phyloP scores from a whole-genome alignment of 2,113 vertebrate species.

The Ramphastos sulfuratus region DNA sequence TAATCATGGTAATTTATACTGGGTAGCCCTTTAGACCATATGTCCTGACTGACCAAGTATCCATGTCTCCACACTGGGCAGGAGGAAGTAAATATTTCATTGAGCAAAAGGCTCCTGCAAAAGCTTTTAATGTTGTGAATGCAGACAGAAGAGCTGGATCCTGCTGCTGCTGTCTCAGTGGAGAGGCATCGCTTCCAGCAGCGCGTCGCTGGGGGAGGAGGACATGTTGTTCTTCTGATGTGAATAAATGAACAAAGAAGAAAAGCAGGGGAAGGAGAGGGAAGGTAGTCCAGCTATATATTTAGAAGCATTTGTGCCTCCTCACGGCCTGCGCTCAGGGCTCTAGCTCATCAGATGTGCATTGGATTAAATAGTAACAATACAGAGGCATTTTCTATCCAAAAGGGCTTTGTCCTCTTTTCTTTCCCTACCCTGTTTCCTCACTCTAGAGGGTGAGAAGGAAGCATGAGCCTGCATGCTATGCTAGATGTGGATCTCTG shows the following conservation, averaged over 20 bases:
- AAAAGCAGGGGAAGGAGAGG: neutral
- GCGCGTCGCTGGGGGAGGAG: neutral
- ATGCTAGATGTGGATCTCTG: neutral
- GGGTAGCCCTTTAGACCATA: neutral
- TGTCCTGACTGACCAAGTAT: neutral
- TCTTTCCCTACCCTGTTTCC: neutral
- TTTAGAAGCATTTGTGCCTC: slow-evolving; percentile 46
- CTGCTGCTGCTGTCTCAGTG: neutral
- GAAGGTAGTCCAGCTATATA: slow-evolving; percentile 12
- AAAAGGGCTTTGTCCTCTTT: neutral
- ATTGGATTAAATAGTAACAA: neutral
- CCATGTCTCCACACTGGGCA: neutral
- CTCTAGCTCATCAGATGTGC: neutral
- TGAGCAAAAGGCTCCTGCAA: slow-evolving; percentile 8
- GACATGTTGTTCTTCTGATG: slow-evolving; percentile 11
- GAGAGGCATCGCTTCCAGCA: slow-evolving; percentile 25
- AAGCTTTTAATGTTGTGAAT: neutral
- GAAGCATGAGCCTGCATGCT: neutral
- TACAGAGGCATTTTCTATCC: neutral
- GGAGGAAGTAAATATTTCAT: slow-evolving; percentile 42
- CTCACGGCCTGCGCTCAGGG: neutral
- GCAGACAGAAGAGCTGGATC: neutral
- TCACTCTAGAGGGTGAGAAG: neutral
- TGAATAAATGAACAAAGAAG: slow-evolving; percentile 33
- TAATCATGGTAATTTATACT: neutral